phyloP scores from a whole-genome alignment of 2,888 invertebrate genomes.

The Drosophila pseudotalamancana region DNA sequence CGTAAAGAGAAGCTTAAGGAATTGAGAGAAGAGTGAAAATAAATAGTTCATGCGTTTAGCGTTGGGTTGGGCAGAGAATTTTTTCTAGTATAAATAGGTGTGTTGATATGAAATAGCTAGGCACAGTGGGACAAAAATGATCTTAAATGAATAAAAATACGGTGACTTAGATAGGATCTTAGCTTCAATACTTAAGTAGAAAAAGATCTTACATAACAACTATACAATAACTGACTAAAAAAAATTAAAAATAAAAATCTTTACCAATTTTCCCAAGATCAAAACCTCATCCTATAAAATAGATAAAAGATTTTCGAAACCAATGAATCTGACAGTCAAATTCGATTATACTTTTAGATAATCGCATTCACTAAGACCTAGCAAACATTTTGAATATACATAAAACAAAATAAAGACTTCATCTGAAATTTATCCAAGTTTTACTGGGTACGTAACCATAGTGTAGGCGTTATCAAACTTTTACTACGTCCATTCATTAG shows the following conservation, averaged over 20 bases:
- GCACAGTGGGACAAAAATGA: slow-evolving; percentile 20
- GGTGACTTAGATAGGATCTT: too few species aligned
- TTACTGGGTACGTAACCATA: slow-evolving; percentile 6
- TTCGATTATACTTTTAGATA: too few species aligned
- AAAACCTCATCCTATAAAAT: too few species aligned
- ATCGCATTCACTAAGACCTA: too few species aligned
- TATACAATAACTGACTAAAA: too few species aligned
- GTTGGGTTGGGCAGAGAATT: neutral
- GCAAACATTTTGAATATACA: neutral
- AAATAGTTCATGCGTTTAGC: slow-evolving; percentile 36
- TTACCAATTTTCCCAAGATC: too few species aligned
- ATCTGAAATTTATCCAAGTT: neutral
- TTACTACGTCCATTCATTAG: slow-evolving; percentile 60
- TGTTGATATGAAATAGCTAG: slow-evolving; percentile 9
- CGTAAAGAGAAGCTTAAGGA: neutral
- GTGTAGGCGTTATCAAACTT: slow-evolving; percentile 28
- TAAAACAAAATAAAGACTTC: neutral
- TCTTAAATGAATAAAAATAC: neutral
- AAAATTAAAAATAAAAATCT: too few species aligned
- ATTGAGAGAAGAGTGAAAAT: slow-evolving; percentile 18
- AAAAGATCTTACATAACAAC: too few species aligned
- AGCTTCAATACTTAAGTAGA: too few species aligned
- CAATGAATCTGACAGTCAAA: too few species aligned
- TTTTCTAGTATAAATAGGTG: slow-evolving; percentile 11
- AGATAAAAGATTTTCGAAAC: too few species aligned